Evolutionary conservation across 2,113 vertebrate genomes (phyloP), one percentile per base, ranked within the genome.

Genomic region (Apaloderma vittatum): DNA sequence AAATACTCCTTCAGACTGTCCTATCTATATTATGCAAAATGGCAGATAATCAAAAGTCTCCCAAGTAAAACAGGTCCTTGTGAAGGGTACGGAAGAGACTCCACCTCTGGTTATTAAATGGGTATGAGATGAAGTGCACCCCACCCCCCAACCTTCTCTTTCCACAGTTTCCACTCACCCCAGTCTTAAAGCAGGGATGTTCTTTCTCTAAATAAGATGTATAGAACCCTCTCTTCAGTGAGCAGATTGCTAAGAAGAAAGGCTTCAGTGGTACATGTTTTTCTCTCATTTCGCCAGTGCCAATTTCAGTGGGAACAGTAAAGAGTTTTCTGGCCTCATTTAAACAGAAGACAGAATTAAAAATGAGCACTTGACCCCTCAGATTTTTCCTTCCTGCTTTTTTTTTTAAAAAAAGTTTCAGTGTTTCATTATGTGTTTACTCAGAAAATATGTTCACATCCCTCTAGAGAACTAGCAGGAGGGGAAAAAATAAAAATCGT

Each of bases 181-280:
- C n/a, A 23, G 40, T 8, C 30, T 36, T 29, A 15, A 19, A 58
- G 74, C 63, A 83, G 63, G 63, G 51, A 6, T 54, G 57, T 29
- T 20, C 0, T 45, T 75, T 43, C 45, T 78, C 34, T 43, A 43
- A 34, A 58, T 8, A 9, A 19, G n/a, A 14, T 72, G 19, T 21
- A 16, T 1, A 76, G 43, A 9, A 6, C 17, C 8, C 27, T 29
- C 11, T 30, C 65, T 78, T 36, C 22, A 82, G 61, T 32, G 30
- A 71, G 32, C 4, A 4, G 16, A 32, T 0, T 48, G 40, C 26
- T 40, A 24, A 63, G 21, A 59, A 43, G 23, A 54, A 86, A n/a
- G 14, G 49, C 27, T 46, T 45, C 45, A 29, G 0, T 7, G 16
- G 16, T 46, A 32, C 29, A 21, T 2, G 0, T 10, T 37, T 63